phyloP scores from a whole-genome alignment of 2,888 invertebrate genomes.

The Drosophila basisetae region DNA sequence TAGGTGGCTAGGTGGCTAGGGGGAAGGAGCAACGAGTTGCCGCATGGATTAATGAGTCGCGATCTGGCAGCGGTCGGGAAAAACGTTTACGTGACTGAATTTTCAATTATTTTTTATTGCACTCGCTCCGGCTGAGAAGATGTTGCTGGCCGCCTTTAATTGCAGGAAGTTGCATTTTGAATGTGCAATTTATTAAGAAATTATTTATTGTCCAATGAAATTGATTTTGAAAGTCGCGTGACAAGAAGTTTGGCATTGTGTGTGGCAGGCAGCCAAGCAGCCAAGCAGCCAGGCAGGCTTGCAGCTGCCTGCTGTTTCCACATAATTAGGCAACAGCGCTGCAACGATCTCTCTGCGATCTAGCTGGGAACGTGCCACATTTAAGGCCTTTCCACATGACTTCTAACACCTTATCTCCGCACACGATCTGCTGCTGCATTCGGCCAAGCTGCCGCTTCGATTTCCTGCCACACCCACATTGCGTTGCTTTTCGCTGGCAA shows the following conservation, averaged over 20 bases:
- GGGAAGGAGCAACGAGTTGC: slow-evolving; percentile 35
- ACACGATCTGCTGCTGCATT: slow-evolving; percentile 50
- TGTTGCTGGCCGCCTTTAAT: slow-evolving; percentile 65
- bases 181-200: slow-evolving; percentile 77
- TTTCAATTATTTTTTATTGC: slow-evolving; percentile 79
- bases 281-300: not conserved
- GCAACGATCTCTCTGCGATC: slow-evolving; percentile 39
- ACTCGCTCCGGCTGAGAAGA: slow-evolving; percentile 34
- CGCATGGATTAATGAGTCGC: slow-evolving; percentile 72
- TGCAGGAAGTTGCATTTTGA: slow-evolving; percentile 76
- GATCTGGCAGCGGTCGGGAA: slow-evolving; percentile 69
- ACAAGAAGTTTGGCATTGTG: slow-evolving; percentile 57
- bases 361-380: slow-evolving; percentile 44
- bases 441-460: slow-evolving; percentile 57
- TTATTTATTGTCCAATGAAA: slow-evolving; percentile 73
- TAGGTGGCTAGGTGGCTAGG: slow-evolving; percentile 5
- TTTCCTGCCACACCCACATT: slow-evolving; percentile 73
- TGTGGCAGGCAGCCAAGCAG: slow-evolving; percentile 40
- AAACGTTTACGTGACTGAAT: slow-evolving; percentile 77
- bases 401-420: slow-evolving; percentile 66
- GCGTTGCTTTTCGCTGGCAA: slow-evolving; percentile 53
- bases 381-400: slow-evolving; percentile 56
- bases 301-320: slow-evolving; percentile 34
- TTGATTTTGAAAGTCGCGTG: slow-evolving; percentile 78
- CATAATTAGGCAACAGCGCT: slow-evolving; percentile 52